These are phyloP conservation scores for Gopherus evgoodei DNA, from an alignment of 2,113 vertebrate species.

Conservation along the genomic window DNA sequence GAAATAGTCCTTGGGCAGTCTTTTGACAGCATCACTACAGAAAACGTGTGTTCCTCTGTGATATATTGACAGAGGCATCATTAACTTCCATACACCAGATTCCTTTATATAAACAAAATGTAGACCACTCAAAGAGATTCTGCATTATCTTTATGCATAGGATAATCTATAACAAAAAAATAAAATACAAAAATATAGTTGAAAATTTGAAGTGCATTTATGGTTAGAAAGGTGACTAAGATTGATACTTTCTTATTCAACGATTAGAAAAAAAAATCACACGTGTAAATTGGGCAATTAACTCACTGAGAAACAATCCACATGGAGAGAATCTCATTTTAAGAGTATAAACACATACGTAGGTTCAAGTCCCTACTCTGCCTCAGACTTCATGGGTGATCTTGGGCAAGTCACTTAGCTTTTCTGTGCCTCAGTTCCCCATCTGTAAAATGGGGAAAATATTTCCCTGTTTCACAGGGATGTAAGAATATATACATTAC, in stretches of 20 bases:
- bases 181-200: neutral
- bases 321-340: neutral
- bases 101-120: constrained; percentile 23
- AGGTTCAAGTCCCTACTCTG: neutral
- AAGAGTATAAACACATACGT: fast-evolving
- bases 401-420: neutral
- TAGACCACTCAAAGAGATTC: neutral
- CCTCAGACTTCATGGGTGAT: neutral
- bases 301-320: neutral
- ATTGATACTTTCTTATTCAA: neutral
- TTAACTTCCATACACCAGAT: neutral
- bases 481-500: neutral
- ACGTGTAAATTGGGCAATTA: neutral
- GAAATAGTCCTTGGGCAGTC: neutral
- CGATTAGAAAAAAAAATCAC: neutral
- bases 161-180: neutral
- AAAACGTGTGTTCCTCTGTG: constrained; percentile 17
- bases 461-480: neutral
- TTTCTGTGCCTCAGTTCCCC: neutral
- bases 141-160: neutral
- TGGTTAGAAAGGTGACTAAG: neutral
- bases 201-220: neutral
- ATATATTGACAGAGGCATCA: constrained; percentile 34
- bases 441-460: neutral
- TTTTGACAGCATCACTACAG: constrained; percentile 66